These are phyloP conservation scores for Lochmaea capreae DNA, from an alignment of 2,888 invertebrate genomes.

Conservation along the genomic window DNA sequence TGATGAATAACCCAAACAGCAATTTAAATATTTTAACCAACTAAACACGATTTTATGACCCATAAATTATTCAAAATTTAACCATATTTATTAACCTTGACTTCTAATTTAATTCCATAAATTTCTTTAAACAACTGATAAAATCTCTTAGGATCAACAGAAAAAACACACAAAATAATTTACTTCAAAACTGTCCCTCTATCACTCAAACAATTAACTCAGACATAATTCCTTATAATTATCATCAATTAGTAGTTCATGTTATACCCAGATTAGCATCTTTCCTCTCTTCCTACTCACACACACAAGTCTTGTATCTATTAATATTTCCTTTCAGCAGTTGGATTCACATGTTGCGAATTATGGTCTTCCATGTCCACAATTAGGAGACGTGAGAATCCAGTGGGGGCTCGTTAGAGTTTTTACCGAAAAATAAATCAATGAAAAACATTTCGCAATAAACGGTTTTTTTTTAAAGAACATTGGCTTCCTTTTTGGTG, in stretches of 20 bases:
- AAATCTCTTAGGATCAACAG: conserved; percentile 6
- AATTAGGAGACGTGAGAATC: conserved; percentile 36
- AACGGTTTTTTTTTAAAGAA: too few species aligned
- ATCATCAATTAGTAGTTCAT: conserved; percentile 40
- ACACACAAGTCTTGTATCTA: conserved; percentile 31
- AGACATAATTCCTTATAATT: conserved; percentile 45
- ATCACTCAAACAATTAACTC: conserved; percentile 43
- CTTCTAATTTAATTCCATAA: conserved; percentile 10
- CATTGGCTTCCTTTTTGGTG: too few species aligned
- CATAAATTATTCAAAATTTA: conserved; percentile 8
- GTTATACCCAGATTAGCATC: conserved; percentile 46
- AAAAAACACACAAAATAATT: conserved; percentile 34
- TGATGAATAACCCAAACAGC: not conserved
- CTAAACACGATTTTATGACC: not conserved
- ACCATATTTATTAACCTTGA: conserved; percentile 8
- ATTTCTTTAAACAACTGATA: not conserved
- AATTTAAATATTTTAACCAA: not conserved
- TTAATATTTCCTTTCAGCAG: conserved; percentile 43
- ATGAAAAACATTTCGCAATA: not conserved
- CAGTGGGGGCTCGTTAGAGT: not conserved
- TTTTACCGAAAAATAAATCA: not conserved
- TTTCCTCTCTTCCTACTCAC: conserved; percentile 34
- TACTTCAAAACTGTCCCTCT: conserved; percentile 34
- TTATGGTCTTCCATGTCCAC: conserved; percentile 38
- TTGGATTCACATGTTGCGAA: conserved; percentile 43